Percentiles rank a stretch among this genome's conserved stretches.
Evolutionary conservation across 2,797 vertebrate species (phyloP).

Genomic region (Podarcis siculus): DNA sequence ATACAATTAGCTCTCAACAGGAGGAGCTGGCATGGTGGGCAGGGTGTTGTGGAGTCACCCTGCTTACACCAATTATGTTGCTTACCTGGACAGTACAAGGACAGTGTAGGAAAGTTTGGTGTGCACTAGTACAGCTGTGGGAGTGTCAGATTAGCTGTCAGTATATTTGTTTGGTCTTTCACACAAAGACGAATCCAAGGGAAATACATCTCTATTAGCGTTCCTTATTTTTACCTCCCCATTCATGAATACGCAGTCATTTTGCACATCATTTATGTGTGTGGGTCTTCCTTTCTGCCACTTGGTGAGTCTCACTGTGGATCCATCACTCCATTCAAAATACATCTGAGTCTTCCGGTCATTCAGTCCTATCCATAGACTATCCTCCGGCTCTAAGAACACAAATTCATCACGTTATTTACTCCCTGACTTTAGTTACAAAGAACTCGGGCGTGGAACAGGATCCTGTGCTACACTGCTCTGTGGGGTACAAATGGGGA

Average conservation of each 20-base stretch:
- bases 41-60: too few species aligned
- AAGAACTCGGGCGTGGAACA: too few species aligned
- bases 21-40: too few species aligned
- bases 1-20: too few species aligned
- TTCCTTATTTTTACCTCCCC: slow-evolving; percentile 82
- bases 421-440: not conserved
- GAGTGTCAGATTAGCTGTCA: not conserved
- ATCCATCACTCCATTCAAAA: slow-evolving; percentile 93
- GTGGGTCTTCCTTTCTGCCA: slow-evolving; percentile 88
- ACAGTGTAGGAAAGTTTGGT: too few species aligned
- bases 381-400: slow-evolving; percentile 80
- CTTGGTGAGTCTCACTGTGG: slow-evolving; percentile 87
- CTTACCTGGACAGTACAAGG: too few species aligned
- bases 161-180: not conserved
- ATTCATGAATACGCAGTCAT: slow-evolving; percentile 89
- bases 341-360: slow-evolving; percentile 87
- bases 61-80: too few species aligned
- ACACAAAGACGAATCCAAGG: not conserved
- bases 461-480: too few species aligned
- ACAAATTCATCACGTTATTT: not conserved
- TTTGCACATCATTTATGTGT: slow-evolving; percentile 82
- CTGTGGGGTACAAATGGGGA: not conserved
- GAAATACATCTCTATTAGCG: not conserved
- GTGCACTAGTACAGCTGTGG: too few species aligned
- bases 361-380: slow-evolving; percentile 93